These are phyloP conservation scores for Esox niger DNA, from an alignment of 2,113 vertebrate species.

Conservation along the genomic window DNA sequence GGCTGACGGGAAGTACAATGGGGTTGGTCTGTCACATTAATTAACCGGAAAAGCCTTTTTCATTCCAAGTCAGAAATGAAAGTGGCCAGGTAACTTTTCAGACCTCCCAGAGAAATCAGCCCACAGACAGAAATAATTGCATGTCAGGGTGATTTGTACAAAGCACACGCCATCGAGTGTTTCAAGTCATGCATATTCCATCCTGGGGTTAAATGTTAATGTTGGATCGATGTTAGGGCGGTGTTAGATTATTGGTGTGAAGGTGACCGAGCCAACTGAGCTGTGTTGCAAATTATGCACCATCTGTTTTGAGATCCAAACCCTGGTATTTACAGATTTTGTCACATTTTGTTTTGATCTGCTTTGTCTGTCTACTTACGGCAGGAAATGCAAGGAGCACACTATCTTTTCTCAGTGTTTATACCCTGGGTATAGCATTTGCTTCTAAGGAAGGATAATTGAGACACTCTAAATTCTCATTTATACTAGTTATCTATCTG, in stretches of 20 bases:
- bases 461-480: slow-evolving; percentile 54
- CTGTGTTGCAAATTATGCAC: slow-evolving; percentile 42
- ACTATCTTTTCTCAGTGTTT: slow-evolving; percentile 50
- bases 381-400: too few relatives aligned
- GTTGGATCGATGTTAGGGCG: slow-evolving; percentile 59
- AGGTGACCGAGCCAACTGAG: slow-evolving; percentile 54
- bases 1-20: slow-evolving; percentile 62
- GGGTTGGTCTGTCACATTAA: slow-evolving; percentile 69
- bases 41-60: slow-evolving; percentile 65
- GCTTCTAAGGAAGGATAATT: slow-evolving; percentile 41
- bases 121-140: slow-evolving; percentile 61
- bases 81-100: slow-evolving; percentile 41
- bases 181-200: slow-evolving; percentile 32
- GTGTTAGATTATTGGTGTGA: slow-evolving; percentile 63
- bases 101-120: slow-evolving; percentile 46
- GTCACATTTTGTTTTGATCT: not conserved
- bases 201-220: slow-evolving; percentile 51
- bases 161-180: slow-evolving; percentile 45
- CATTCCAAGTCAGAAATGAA: slow-evolving; percentile 60
- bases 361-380: not conserved
- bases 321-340: slow-evolving; percentile 17
- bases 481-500: slow-evolving; percentile 67
- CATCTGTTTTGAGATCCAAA: slow-evolving; percentile 66
- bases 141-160: slow-evolving; percentile 67
- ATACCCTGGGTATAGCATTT: slow-evolving; percentile 58